phyloP scores from a whole-genome alignment of 2,113 vertebrate species.

The Oenanthe oenanthe region DNA sequence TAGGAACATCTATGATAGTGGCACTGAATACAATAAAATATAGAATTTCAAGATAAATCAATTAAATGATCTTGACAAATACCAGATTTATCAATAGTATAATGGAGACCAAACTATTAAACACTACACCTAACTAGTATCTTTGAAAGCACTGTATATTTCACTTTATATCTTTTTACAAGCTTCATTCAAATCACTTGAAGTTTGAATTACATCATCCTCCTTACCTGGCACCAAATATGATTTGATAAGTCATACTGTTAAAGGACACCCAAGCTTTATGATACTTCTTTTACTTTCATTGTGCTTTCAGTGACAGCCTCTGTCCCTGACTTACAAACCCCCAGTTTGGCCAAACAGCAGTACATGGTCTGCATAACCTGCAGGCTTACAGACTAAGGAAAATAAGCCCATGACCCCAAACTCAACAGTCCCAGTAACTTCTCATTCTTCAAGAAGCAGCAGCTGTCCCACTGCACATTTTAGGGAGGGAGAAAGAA shows the following conservation, averaged over 20 bases:
- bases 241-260: background rate
- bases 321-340: background rate
- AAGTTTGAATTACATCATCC: background rate
- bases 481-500: background rate
- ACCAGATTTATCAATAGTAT: background rate
- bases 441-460: background rate
- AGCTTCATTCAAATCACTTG: background rate
- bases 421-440: background rate
- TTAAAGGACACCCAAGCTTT: background rate
- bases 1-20: background rate
- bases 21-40: background rate
- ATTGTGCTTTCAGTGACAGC: background rate
- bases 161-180: background rate
- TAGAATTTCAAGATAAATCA: background rate
- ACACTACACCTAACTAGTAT: background rate
- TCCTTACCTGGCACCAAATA: background rate
- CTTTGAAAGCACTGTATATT: background rate
- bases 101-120: background rate
- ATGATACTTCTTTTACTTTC: background rate
- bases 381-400: background rate
- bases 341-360: background rate
- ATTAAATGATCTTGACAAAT: background rate
- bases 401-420: background rate
- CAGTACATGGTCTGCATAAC: background rate
- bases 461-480: background rate